Base-by-base conservation (phyloP, 2,797 vertebrate genomes). In the Lithobates pipiens region DNA sequence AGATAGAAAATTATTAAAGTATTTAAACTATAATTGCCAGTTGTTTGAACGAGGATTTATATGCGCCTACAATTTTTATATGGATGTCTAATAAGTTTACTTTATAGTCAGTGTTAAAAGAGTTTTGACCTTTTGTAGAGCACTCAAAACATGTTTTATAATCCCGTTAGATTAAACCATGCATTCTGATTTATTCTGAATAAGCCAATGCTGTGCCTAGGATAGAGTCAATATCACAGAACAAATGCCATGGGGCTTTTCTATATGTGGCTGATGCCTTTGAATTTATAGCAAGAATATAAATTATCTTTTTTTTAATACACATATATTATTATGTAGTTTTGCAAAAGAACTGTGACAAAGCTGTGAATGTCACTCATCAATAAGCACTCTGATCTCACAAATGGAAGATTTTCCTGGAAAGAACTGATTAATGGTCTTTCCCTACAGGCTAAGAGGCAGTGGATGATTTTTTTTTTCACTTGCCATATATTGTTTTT, bases 31-130 rank as follows among this genome's bases (percentile, higher is more conserved):
- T 83, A 87, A 87, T 87, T 87, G 76, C 85, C 67, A 63, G 57
- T 83, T 87, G 85, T 87, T 83, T 87, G 80, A 83, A 83, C 32
- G 46, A 83, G 85, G 85, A 87, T 87, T 87, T 87, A 87, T 87
- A 87, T 83, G 70, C 63, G 65, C 61, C 61, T 57, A 57, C 75
- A 79, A 85, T 83, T 87, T 86, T 82, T 87, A 78, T 82, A 79
- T 79, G 80, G 70, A 79, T 83, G 83, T 87, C 85, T 82, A 87
- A 79, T 83, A 87, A 87, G 76, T 87, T 83, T 83, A 87, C 81
- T 87, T 87, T 87, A 87, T 87, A 73, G 85, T 80, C 76, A 32
- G 61, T 75, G 76, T 87, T 87, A 75, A 87, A 78, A 74, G 69
- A 69, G 61, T 69, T 86, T 79, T 87, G 81, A 83, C 81, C 76